Conservation (phyloP, 2,113 vertebrate species). For the Xyrauchen texanus region DNA sequence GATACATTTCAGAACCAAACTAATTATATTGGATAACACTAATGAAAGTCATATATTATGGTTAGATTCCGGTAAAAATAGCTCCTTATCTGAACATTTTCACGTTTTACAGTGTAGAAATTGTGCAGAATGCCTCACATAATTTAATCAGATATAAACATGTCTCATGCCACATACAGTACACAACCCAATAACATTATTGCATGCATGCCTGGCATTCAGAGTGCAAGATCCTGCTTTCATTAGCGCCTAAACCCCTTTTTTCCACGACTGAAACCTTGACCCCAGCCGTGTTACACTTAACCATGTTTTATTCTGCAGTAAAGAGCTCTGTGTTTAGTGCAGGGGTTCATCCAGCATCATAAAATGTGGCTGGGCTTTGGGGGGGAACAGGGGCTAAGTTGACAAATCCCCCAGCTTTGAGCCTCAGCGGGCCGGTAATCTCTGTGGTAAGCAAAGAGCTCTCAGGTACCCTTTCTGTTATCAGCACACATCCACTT, state of each 20-base stretch:
- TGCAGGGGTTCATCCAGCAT: constrained; percentile 36
- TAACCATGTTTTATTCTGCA: constrained; percentile 50
- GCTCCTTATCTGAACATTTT: no score
- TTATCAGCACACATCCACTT: constrained; percentile 72
- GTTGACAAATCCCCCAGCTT: constrained; percentile 58
- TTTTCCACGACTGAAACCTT: constrained; percentile 49
- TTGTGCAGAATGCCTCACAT: neutral
- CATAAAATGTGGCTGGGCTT: constrained; percentile 65
- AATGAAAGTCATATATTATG: no score
- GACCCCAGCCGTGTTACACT: constrained; percentile 47
- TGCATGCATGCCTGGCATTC: no score
- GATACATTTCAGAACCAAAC: no score
- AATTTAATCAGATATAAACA: neutral
- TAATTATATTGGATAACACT: no score
- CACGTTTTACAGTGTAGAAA: neutral
- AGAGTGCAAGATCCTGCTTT: constrained; percentile 11
- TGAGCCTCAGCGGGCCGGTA: constrained; percentile 31
- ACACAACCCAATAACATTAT: no score
- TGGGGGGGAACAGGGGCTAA: constrained; percentile 50
- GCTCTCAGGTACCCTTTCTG: constrained; percentile 66
- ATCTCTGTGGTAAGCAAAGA: constrained; percentile 61
- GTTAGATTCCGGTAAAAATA: no score
- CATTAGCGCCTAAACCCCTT: constrained; percentile 42
- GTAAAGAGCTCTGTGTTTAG: constrained; percentile 49
- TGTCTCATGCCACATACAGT: neutral